Percentiles rank a stretch among this genome's conserved stretches.
Conservation (phyloP, 2,888 invertebrate species). For the Leistus spinibarbis region DNA sequence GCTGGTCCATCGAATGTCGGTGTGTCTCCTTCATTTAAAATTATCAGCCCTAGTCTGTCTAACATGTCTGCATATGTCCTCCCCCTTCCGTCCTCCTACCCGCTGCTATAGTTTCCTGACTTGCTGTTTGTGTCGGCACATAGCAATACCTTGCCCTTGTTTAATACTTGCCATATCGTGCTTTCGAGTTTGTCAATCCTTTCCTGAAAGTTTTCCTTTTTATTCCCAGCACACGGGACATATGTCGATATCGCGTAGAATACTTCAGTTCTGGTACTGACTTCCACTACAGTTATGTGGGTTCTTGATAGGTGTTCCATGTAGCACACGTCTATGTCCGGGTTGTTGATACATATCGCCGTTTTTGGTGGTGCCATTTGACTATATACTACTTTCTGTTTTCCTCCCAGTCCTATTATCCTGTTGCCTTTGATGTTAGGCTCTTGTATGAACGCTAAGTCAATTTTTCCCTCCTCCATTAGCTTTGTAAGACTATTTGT, state of each 20-base stretch:
- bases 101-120: neutral
- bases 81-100: neutral
- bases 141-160: neutral
- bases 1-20: neutral
- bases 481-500: constrained; percentile 1
- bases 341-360: neutral
- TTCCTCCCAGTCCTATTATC: neutral
- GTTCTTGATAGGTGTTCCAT: neutral
- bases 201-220: neutral
- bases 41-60: neutral
- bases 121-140: neutral
- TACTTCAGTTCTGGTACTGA: neutral
- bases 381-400: neutral
- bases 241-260: neutral
- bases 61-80: neutral
- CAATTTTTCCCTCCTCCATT: neutral
- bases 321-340: neutral
- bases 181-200: neutral
- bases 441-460: constrained; percentile 14
- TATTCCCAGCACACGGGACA: neutral
- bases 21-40: neutral
- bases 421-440: neutral
- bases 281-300: neutral
- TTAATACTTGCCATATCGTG: neutral
- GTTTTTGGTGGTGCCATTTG: neutral